Conservation (phyloP, 2,113 vertebrate genomes). For the Centropus unirufus region DNA sequence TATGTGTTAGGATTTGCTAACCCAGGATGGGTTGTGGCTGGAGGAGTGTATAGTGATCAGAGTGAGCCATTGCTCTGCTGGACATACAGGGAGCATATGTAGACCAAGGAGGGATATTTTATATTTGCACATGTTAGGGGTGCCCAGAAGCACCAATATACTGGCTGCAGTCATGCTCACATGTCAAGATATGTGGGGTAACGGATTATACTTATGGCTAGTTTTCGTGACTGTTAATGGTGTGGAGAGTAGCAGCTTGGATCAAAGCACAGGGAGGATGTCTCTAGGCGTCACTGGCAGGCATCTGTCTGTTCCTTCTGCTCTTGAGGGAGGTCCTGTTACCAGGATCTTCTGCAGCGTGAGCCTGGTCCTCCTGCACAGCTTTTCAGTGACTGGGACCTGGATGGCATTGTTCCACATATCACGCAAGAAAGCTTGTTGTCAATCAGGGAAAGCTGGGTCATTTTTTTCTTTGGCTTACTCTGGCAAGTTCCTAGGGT, state of each 20-base stretch:
- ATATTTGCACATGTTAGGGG: not conserved
- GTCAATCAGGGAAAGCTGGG: not conserved
- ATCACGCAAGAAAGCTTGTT: not conserved
- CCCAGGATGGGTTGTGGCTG: no score
- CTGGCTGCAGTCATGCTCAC: not conserved
- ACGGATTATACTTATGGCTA: not conserved
- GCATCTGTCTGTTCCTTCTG: rapidly evolving
- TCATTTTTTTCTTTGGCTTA: not conserved
- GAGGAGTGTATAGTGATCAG: not conserved
- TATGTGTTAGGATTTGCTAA: not conserved
- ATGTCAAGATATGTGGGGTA: rapidly evolving
- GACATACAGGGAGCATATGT: not conserved
- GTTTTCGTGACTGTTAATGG: not conserved
- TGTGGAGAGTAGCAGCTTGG: not conserved
- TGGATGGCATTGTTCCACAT: not conserved
- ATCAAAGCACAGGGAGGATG: rapidly evolving
- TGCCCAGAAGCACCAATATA: not conserved
- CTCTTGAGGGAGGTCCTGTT: not conserved
- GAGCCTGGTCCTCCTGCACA: not conserved
- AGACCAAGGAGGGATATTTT: rapidly evolving
- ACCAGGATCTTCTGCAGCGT: not conserved
- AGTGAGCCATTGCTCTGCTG: rapidly evolving
- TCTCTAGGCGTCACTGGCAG: not conserved
- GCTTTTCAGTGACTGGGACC: not conserved
- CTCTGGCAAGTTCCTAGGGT: not conserved